Evolutionary conservation across 2,797 vertebrate species (phyloP).

Genomic region (Molossus alvarezi): DNA sequence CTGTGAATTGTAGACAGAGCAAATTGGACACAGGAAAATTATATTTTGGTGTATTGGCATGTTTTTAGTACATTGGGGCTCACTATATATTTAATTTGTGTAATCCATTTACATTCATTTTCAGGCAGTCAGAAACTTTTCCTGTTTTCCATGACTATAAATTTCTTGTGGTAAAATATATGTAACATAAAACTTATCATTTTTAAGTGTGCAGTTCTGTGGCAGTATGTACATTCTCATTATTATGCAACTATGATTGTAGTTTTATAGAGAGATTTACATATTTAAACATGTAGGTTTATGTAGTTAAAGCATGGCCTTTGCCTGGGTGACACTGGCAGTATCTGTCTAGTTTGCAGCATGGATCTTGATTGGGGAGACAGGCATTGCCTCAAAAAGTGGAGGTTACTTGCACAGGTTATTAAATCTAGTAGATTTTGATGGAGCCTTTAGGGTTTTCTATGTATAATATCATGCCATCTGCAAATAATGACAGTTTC

Average conservation of each 20-base stretch:
- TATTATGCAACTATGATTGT: not conserved
- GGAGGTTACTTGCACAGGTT: not conserved
- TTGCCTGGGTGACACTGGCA: not conserved
- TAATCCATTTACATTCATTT: conserved; percentile 55
- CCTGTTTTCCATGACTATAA: not conserved
- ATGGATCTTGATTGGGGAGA: not conserved
- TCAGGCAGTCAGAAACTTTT: conserved; percentile 64
- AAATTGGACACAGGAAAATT: conserved; percentile 13
- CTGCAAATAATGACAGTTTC: too few relatives aligned
- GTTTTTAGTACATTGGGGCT: not conserved
- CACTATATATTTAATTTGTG: conserved; percentile 11
- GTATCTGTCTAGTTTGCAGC: not conserved
- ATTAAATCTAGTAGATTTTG: not conserved
- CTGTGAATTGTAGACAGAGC: not conserved
- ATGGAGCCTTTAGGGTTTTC: too few relatives aligned
- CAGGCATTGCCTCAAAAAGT: not conserved
- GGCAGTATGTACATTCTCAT: not conserved
- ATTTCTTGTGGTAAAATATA: conserved; percentile 39
- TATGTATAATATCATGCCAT: too few relatives aligned
- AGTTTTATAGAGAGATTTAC: not conserved
- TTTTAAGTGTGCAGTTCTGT: conserved; percentile 9
- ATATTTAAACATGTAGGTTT: not conserved
- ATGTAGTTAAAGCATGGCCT: not conserved
- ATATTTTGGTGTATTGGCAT: conserved; percentile 27
- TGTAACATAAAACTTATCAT: not conserved